Percentiles rank a stretch among this genome's conserved stretches.
These are phyloP conservation scores for Ceraclea dissimilis DNA, from an alignment of 2,888 invertebrate species.

Conservation along the genomic window DNA sequence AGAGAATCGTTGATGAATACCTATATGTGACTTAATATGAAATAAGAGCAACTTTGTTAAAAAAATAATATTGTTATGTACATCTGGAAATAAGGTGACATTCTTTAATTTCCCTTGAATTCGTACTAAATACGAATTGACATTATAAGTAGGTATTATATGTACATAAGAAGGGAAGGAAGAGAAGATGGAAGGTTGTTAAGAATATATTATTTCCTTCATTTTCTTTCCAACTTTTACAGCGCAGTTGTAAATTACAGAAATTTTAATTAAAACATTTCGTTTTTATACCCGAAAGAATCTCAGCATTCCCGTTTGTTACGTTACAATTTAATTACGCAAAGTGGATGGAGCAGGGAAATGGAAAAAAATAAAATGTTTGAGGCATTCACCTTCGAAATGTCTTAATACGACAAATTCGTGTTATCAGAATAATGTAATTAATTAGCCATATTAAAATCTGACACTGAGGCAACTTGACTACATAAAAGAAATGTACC, in stretches of 20 bases:
- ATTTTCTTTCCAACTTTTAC: conserved; percentile 1
- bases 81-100: too few species aligned
- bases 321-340: background rate
- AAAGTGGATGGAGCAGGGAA: background rate
- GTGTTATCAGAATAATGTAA: too few species aligned
- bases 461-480: too few species aligned
- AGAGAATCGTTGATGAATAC: too few species aligned
- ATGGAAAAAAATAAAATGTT: background rate
- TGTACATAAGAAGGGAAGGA: background rate
- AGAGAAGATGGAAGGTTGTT: background rate
- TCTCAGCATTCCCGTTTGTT: background rate
- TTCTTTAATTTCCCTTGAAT: too few species aligned
- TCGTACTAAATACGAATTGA: too few species aligned
- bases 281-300: background rate
- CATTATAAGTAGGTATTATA: too few species aligned
- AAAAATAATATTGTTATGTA: too few species aligned
- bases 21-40: too few species aligned
- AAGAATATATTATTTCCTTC: background rate
- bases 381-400: background rate
- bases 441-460: too few species aligned
- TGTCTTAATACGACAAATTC: background rate
- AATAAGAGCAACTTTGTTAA: too few species aligned
- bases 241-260: background rate
- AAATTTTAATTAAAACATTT: conserved; percentile 1
- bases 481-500: too few species aligned